Percentiles rank a stretch among this genome's conserved stretches.
Evolutionary conservation across 2,888 invertebrate genomes (phyloP).

Genomic region (Blomia tropicalis): DNA sequence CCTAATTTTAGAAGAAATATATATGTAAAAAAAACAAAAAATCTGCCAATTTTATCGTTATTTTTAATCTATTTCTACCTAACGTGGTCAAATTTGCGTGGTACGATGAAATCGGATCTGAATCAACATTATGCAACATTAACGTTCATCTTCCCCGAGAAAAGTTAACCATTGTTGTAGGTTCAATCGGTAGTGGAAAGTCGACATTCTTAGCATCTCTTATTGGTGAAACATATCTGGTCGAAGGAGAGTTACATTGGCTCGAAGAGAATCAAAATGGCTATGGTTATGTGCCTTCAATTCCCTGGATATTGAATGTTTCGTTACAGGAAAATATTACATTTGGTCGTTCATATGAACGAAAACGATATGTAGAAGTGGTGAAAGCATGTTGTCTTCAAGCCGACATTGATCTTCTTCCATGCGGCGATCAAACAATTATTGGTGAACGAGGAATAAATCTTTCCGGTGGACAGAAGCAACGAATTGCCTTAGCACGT

Average conservation of each 20-base stretch:
- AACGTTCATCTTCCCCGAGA: slow-evolving; percentile 29
- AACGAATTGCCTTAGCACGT: slow-evolving; percentile 59
- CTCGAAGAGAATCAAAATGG: slow-evolving; percentile 23
- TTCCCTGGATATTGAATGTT: slow-evolving; percentile 61
- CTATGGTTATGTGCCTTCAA: slow-evolving; percentile 57
- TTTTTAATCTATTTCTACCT: too few species aligned
- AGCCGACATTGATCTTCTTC: slow-evolving; percentile 49
- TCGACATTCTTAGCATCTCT: slow-evolving; percentile 35
- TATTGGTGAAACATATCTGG: slow-evolving; percentile 35
- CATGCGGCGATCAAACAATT: slow-evolving; percentile 54
- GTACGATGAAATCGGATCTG: slow-evolving; percentile 12
- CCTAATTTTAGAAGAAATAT: too few species aligned
- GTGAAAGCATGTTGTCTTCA: slow-evolving; percentile 55
- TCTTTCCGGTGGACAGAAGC: slow-evolving; percentile 64
- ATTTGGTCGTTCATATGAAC: slow-evolving; percentile 55
- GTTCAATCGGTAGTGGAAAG: slow-evolving; percentile 20
- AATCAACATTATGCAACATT: slow-evolving; percentile 26
- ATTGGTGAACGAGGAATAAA: slow-evolving; percentile 62
- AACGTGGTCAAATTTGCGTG: slow-evolving; percentile 28
- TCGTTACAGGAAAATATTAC: slow-evolving; percentile 61
- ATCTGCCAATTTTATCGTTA: too few species aligned
- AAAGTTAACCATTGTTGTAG: slow-evolving; percentile 25
- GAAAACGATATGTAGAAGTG: slow-evolving; percentile 46
- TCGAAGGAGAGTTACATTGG: slow-evolving; percentile 35
- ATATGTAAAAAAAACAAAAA: too few species aligned